A percentile compares a stretch with the other conserved stretches of the same genome.
Evolutionary conservation across 2,113 vertebrate species (phyloP).

Genomic region (Dicrurus megarhynchus): DNA sequence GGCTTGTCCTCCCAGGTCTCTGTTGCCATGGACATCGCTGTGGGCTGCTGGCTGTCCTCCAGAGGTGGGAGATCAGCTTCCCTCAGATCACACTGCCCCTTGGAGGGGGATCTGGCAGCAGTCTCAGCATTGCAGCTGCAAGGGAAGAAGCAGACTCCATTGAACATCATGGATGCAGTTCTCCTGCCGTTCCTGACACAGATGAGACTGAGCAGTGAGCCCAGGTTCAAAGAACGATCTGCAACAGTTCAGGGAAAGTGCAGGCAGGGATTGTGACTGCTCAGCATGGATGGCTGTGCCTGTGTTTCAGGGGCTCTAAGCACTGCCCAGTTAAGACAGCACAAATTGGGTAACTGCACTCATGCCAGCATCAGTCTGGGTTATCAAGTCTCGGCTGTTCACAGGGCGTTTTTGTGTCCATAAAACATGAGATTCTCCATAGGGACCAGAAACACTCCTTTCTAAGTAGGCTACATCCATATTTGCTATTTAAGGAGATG

Average conservation of each 20-base stretch:
- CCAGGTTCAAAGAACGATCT: not conserved
- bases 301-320: not conserved
- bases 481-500: slow-evolving; percentile 11
- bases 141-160: not conserved
- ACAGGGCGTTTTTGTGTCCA: not conserved
- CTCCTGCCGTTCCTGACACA: not conserved
- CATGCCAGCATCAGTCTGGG: not conserved
- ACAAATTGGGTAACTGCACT: not conserved
- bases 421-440: not conserved
- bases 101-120: slow-evolving; percentile 71
- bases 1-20: slow-evolving; percentile 73
- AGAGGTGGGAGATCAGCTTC: slow-evolving; percentile 73
- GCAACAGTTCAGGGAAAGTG: not conserved
- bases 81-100: slow-evolving; percentile 76
- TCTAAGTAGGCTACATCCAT: not conserved
- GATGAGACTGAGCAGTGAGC: not conserved
- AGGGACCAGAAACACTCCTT: not conserved
- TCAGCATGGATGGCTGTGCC: not conserved
- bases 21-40: slow-evolving; percentile 81
- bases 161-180: not conserved
- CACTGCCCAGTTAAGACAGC: not conserved
- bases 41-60: slow-evolving; percentile 71
- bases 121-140: slow-evolving; percentile 88
- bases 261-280: not conserved
- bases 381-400: not conserved